A percentile compares a stretch with the other conserved stretches of the same genome.
These are phyloP conservation scores for Probosciger aterrimus DNA, from an alignment of 2,113 vertebrate genomes.

Conservation along the genomic window DNA sequence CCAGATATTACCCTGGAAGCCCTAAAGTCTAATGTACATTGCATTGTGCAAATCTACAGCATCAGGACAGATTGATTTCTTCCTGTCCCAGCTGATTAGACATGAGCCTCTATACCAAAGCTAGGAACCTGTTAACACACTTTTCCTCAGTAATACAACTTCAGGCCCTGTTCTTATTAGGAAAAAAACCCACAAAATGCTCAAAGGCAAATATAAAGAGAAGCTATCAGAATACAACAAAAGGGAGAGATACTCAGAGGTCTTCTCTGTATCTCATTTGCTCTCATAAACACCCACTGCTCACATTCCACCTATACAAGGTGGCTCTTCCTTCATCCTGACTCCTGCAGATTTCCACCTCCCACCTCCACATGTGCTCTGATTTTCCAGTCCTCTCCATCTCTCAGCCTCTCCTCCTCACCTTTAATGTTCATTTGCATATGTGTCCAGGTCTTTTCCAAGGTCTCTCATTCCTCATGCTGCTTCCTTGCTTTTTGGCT, in stretches of 20 bases:
- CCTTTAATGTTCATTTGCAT: accelerated
- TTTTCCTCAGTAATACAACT: not conserved
- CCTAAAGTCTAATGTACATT: not conserved
- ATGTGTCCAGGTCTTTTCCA: not conserved
- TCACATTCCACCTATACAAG: not conserved
- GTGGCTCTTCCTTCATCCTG: not conserved
- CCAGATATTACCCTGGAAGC: not conserved
- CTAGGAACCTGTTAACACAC: not conserved
- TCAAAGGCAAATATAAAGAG: not conserved
- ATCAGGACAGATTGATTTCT: not conserved
- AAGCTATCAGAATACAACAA: not conserved
- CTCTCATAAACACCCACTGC: not conserved
- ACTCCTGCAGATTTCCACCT: not conserved
- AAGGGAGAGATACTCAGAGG: not conserved
- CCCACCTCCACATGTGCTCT: accelerated
- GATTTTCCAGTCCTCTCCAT: not conserved
- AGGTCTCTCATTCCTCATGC: not conserved
- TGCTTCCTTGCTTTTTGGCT: not conserved
- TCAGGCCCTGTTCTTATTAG: not conserved
- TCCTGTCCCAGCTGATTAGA: not conserved
- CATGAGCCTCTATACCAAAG: not conserved
- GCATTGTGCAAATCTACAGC: not conserved
- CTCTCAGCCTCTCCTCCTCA: not conserved
- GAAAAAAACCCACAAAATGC: not conserved
- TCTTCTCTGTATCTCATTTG: not conserved